Percentiles rank a stretch among this genome's conserved stretches.
Conservation (phyloP, 1,140 invertebrate species). For the Eubasilissa regina region DNA sequence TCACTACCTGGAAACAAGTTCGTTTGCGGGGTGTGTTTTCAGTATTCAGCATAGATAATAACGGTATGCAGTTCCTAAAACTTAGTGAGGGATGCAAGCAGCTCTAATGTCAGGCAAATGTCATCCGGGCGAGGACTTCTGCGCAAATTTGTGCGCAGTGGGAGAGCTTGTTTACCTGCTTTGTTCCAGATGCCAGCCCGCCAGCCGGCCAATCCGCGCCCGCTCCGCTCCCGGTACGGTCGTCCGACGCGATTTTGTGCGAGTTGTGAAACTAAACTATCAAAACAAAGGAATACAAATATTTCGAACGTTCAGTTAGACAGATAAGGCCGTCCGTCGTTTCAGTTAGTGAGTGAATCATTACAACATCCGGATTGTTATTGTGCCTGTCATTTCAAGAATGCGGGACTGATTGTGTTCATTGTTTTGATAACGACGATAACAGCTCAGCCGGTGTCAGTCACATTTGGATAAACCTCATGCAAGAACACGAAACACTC, state of each 20-base stretch:
- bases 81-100: constrained; percentile 3
- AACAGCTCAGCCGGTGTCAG: not conserved
- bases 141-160: constrained; percentile 36
- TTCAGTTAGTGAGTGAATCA: not conserved
- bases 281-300: constrained; percentile 30
- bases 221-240: not conserved
- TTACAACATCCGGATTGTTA: not conserved
- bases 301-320: not conserved
- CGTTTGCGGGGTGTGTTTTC: not conserved
- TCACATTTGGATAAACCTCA: not conserved
- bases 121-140: constrained; percentile 34
- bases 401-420: constrained; percentile 17
- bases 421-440: constrained; percentile 28
- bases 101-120: constrained; percentile 35
- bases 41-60: not conserved
- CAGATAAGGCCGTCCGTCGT: not conserved
- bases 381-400: not conserved
- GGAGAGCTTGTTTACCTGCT: constrained; percentile 2
- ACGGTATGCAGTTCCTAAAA: not conserved
- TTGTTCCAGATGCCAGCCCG: not conserved
- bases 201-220: not conserved
- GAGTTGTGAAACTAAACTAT: not conserved
- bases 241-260: not conserved
- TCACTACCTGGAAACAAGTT: too few relatives aligned
- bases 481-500: constrained; percentile 11